Evolutionary conservation across 2,113 vertebrate species (phyloP), one percentile per base, ranked within the genome.

Genomic region (Vireo altiloquus): DNA sequence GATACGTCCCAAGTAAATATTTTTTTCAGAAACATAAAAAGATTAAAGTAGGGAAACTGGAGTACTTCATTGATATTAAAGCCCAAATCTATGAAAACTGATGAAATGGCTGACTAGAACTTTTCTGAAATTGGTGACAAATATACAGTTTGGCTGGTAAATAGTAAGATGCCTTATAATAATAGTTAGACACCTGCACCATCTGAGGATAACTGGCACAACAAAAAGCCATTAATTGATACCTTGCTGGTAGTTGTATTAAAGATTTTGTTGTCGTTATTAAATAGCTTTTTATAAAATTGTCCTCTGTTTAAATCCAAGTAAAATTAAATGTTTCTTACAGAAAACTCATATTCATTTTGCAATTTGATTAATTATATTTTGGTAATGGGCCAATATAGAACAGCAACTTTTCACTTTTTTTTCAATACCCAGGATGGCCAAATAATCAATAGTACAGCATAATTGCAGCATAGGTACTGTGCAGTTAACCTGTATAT

Each of bases 281-380:
- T 94, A 89, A 96, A 85, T 47, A 92, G 7, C 9, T 42, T 79
- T 59, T 92, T 47, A 71, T 72, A 56, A 95, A 97, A 94, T 68
- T 80, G 11, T 59, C 40, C 15, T 77, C 90, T 24, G 15, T 82
- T 69, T 52, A 95, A 95, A 96, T 79, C n/a, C 53, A 95, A 96
- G 24, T 40, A 85, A 94, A 85, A 72, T 64, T 18, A 80, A 87
- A 69, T 31, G 49, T 77, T 72, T 81, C 18, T 70, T 25, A 39
- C 5, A 65, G n/a, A 53, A 81, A 61, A 35, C 12, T 84, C 3
- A 4, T 84, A 20, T 64, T 40, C 7, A 30, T 19, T 52, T 74
- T 17, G 3, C 18, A 78, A 15, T 13, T 63, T 16, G 27, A 30
- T 77, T 66, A 25, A 64, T 31, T 83, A 8, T 17, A 68, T 35